Evolutionary conservation across 2,888 invertebrate genomes (phyloP).

Genomic region (Andricus quercusramuli): DNA sequence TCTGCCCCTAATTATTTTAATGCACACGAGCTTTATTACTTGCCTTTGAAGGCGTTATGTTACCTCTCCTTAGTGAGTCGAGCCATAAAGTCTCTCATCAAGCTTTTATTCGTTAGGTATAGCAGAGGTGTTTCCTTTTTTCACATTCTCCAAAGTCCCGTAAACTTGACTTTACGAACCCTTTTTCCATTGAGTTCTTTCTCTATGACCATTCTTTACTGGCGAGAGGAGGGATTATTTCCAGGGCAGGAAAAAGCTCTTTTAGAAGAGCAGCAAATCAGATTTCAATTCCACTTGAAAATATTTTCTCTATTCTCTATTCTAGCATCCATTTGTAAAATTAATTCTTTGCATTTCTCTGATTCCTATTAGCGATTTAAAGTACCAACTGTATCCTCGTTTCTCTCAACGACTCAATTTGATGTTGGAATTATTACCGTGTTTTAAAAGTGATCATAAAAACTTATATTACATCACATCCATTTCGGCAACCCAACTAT

Average conservation of each 20-base stretch:
- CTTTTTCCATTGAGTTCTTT: neutral
- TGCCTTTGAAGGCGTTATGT: conserved; percentile 18
- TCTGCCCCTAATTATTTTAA: conserved; percentile 34
- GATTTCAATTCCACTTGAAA: neutral
- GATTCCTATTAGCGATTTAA: neutral
- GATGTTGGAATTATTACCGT: neutral
- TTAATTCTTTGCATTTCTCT: neutral
- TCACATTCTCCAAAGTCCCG: neutral
- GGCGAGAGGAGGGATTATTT: neutral
- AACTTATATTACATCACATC: neutral
- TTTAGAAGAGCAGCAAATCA: neutral
- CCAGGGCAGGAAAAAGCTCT: neutral
- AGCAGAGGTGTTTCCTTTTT: neutral
- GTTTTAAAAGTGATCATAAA: too few species aligned
- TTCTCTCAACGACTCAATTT: neutral
- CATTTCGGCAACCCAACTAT: neutral
- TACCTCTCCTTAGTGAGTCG: conserved; percentile 12
- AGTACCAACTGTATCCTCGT: neutral
- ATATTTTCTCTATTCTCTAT: neutral
- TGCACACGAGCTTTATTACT: conserved; percentile 36
- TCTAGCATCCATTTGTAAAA: neutral
- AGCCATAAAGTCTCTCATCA: conserved; percentile 32
- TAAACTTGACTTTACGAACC: conserved; percentile 3
- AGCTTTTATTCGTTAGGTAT: neutral
- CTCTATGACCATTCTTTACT: neutral